Evolutionary conservation across 2,888 invertebrate genomes (phyloP).

Genomic region (Habroteleia sp.): DNA sequence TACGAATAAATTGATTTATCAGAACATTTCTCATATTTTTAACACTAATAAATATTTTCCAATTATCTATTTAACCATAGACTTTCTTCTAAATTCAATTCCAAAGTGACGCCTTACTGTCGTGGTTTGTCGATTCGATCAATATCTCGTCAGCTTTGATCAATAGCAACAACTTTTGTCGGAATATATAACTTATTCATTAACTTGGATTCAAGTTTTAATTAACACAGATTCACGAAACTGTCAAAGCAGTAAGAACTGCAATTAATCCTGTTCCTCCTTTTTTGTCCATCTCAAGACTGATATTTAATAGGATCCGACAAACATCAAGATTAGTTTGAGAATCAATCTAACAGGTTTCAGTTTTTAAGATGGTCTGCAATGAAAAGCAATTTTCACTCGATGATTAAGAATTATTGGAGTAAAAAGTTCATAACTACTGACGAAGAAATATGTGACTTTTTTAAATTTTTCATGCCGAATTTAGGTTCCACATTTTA

Average conservation of each 20-base stretch:
- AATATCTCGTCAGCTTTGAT: conserved; percentile 12
- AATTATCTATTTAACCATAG: too few species aligned
- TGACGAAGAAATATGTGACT: too few species aligned
- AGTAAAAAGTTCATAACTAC: too few species aligned
- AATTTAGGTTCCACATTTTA: too few species aligned
- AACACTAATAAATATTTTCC: too few species aligned
- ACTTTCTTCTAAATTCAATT: too few species aligned
- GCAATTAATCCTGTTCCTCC: conserved; percentile 24
- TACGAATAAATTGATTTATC: too few species aligned
- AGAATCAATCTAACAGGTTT: conserved; percentile 30
- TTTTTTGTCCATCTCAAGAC: conserved; percentile 22
- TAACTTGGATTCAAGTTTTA: conserved; percentile 21
- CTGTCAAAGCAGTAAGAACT: conserved; percentile 8
- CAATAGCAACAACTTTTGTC: conserved; percentile 1
- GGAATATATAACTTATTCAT: conserved; percentile 36
- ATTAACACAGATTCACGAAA: conserved; percentile 19
- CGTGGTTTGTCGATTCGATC: too few species aligned
- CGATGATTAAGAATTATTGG: neutral
- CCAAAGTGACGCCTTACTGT: too few species aligned
- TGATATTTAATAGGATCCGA: conserved; percentile 26
- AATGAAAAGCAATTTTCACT: conserved; percentile 8
- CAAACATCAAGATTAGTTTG: conserved; percentile 23
- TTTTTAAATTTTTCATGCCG: too few species aligned
- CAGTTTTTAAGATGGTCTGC: conserved; percentile 5
- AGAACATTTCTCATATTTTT: too few species aligned